A percentile compares a stretch with the other conserved stretches of the same genome.
Conservation (phyloP, 2,797 vertebrate species). For the Miopithecus talapoin region DNA sequence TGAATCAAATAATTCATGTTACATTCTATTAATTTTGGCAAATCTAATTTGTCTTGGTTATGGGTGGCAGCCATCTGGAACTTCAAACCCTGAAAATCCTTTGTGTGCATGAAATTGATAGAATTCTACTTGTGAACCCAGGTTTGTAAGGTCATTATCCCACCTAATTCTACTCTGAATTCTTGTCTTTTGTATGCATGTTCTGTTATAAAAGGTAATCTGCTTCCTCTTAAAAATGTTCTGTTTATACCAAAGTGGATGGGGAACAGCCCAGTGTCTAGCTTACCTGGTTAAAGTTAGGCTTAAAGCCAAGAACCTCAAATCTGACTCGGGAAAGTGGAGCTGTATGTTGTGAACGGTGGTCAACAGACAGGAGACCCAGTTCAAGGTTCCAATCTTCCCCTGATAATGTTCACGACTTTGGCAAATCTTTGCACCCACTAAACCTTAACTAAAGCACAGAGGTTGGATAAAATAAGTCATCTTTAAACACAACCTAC, state of each 20-base stretch:
- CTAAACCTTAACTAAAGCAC: background rate
- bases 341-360: background rate
- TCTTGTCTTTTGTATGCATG: background rate
- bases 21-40: conserved; percentile 52
- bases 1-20: conserved; percentile 44
- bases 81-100: background rate
- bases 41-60: conserved; percentile 58
- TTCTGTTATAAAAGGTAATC: conserved; percentile 15
- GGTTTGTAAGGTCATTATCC: background rate
- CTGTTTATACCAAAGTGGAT: conserved; percentile 23
- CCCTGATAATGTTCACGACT: background rate
- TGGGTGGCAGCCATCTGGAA: conserved; percentile 44
- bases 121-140: conserved; percentile 3
- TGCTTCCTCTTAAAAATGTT: conserved; percentile 16
- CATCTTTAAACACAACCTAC: background rate
- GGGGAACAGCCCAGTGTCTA: background rate
- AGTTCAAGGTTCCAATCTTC: background rate
- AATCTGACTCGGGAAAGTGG: background rate
- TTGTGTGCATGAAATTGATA: conserved; percentile 17
- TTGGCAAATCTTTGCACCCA: background rate
- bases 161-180: background rate
- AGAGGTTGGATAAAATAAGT: background rate
- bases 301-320: conserved; percentile 29
- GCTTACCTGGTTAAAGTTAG: conserved; percentile 7
- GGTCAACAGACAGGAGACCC: background rate